A percentile compares a stretch with the other conserved stretches of the same genome.
phyloP scores from a whole-genome alignment of 2,888 invertebrate species.

The Acholoe squamosa region DNA sequence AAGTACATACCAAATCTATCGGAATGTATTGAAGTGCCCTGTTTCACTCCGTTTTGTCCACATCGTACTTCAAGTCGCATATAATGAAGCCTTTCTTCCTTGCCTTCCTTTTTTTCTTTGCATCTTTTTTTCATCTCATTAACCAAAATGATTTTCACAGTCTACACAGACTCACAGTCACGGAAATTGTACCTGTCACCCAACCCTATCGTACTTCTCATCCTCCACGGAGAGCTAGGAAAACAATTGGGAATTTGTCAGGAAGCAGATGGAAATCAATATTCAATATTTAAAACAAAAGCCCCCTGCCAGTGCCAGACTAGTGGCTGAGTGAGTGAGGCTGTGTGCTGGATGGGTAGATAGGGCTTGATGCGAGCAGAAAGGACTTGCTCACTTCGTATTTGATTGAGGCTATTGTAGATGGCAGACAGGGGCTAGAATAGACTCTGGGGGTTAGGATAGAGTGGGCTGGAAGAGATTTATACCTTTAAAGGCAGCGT shows the following conservation, averaged over 20 bases:
- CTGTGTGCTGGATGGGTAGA: neutral
- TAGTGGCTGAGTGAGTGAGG: neutral
- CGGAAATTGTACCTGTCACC: slow-evolving; percentile 1
- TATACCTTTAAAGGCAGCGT: too few species aligned
- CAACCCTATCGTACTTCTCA: too few species aligned
- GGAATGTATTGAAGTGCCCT: too few species aligned
- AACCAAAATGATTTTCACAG: neutral
- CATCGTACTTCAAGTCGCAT: too few species aligned
- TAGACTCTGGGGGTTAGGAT: too few species aligned
- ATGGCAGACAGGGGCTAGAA: neutral
- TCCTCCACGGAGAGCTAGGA: neutral
- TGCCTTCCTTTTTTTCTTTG: too few species aligned
- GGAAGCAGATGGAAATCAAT: slow-evolving; percentile 38
- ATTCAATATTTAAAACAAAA: slow-evolving; percentile 23
- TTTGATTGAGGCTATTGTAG: neutral
- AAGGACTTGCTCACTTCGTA: slow-evolving; percentile 1
- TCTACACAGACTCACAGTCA: neutral
- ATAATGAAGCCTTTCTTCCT: too few species aligned
- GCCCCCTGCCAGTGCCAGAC: neutral
- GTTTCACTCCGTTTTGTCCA: too few species aligned
- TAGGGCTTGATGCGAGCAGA: neutral
- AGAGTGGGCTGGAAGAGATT: too few species aligned
- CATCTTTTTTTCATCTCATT: neutral
- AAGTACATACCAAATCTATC: too few species aligned
- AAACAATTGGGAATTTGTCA: slow-evolving; percentile 29